Percentiles rank a stretch among this genome's conserved stretches.
phyloP scores from a whole-genome alignment of 2,113 vertebrate species.

The Prunella fulvescens region DNA sequence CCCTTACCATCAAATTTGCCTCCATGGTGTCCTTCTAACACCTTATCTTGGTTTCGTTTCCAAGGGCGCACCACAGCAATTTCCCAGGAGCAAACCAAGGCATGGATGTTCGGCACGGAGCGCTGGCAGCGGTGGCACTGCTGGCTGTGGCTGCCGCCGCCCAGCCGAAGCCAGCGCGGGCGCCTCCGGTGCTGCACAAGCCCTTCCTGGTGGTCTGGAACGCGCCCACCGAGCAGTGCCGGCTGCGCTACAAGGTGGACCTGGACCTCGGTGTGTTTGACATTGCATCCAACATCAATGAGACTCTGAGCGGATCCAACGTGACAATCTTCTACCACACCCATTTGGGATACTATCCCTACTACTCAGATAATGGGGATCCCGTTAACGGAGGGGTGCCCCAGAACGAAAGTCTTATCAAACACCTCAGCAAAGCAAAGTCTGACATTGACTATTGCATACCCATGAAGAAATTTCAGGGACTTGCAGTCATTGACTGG shows the following conservation, averaged over 20 bases:
- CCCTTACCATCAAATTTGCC: not conserved
- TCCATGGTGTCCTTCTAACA: not conserved
- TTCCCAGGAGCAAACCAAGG: not conserved
- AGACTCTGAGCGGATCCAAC: conserved; percentile 84
- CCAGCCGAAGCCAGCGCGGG: conserved; percentile 67
- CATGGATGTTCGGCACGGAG: conserved; percentile 61
- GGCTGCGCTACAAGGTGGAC: conserved; percentile 82
- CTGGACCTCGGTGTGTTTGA: conserved; percentile 85
- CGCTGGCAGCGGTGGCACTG: not conserved
- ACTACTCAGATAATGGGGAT: conserved; percentile 74
- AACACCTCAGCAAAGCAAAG: conserved; percentile 82
- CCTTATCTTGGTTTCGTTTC: not conserved
- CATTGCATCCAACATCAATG: conserved; percentile 84
- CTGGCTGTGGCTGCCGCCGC: not conserved
- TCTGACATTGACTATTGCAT: conserved; percentile 80
- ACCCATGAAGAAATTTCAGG: conserved; percentile 81
- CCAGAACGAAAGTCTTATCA: conserved; percentile 83
- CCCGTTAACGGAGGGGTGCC: conserved; percentile 86
- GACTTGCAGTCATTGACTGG: conserved; percentile 89
- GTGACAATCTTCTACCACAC: conserved; percentile 90
- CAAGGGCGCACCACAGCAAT: not conserved
- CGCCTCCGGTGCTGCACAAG: conserved; percentile 74
- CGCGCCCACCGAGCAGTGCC: conserved; percentile 81
- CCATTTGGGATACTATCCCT: conserved; percentile 86
- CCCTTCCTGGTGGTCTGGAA: conserved; percentile 91